Conservation (phyloP, 2,113 vertebrate genomes). For the Mixornis gularis region DNA sequence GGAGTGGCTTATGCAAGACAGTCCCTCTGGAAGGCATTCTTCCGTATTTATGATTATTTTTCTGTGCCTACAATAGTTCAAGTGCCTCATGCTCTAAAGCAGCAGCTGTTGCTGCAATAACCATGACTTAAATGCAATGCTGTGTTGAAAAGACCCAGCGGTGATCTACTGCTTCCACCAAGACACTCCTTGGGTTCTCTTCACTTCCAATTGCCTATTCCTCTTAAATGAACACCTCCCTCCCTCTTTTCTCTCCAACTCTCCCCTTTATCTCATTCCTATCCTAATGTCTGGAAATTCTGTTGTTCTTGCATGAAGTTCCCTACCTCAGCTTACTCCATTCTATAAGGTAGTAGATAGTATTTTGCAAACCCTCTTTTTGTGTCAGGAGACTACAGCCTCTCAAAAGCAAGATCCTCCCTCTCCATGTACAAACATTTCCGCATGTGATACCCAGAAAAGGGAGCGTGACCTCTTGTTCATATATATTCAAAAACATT, state of each 20-base stretch:
- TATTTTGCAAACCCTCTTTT: neutral
- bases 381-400: neutral
- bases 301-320: neutral
- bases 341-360: neutral
- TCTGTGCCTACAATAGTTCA: neutral
- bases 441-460: neutral
- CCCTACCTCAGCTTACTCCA: neutral
- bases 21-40: constrained; percentile 27
- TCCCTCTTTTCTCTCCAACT: neutral
- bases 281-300: neutral
- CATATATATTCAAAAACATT: neutral
- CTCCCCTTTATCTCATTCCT: neutral
- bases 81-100: neutral
- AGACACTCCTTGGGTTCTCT: neutral
- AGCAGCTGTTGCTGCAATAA: constrained; percentile 4
- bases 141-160: neutral
- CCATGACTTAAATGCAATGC: neutral
- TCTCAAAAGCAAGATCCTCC: neutral
- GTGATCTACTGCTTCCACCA: neutral
- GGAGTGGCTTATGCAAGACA: constrained; percentile 14
- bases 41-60: neutral
- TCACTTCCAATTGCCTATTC: neutral
- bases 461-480: neutral
- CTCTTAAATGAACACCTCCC: neutral
- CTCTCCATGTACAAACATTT: neutral